Conservation (phyloP, 2,888 invertebrate genomes). For the Halictus ligatus region DNA sequence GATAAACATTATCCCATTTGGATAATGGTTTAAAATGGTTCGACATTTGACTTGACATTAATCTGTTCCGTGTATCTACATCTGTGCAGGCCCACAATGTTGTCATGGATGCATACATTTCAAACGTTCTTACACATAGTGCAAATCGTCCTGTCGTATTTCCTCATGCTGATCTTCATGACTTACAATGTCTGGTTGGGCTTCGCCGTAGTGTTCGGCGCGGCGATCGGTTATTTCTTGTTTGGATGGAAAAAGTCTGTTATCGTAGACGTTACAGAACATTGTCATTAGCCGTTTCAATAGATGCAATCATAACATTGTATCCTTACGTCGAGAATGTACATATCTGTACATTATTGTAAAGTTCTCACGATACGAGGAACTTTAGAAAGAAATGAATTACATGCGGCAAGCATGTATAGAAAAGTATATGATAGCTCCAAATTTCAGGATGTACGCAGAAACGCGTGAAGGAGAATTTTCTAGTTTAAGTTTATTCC, state of each 20-base stretch:
- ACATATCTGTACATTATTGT: slow-evolving; percentile 45
- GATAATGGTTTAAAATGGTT: too few relatives aligned
- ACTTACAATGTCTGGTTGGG: slow-evolving; percentile 98
- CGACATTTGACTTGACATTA: slow-evolving; percentile 16
- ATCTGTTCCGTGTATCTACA: slow-evolving; percentile 33
- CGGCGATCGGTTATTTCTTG: slow-evolving; percentile 96
- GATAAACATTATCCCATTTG: not conserved
- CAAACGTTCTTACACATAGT: slow-evolving; percentile 95
- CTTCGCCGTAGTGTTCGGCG: slow-evolving; percentile 94
- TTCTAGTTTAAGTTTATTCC: slow-evolving; percentile 42
- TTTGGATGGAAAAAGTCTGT: slow-evolving; percentile 98
- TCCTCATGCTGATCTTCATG: slow-evolving; percentile 98
- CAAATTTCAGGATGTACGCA: slow-evolving; percentile 53
- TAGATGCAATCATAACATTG: slow-evolving; percentile 42
- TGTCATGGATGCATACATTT: slow-evolving; percentile 92
- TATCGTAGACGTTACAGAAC: slow-evolving; percentile 97
- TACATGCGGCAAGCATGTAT: slow-evolving; percentile 25
- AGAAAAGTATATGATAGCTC: slow-evolving; percentile 32
- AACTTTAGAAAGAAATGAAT: slow-evolving; percentile 21
- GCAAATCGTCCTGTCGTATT: slow-evolving; percentile 96
- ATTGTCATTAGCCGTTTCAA: slow-evolving; percentile 90
- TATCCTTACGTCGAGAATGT: slow-evolving; percentile 36
- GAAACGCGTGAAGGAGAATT: slow-evolving; percentile 27
- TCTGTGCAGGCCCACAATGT: slow-evolving; percentile 91
- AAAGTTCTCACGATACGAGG: slow-evolving; percentile 34